Conservation (phyloP, 2,888 invertebrate genomes). For the Acronicta alni region DNA sequence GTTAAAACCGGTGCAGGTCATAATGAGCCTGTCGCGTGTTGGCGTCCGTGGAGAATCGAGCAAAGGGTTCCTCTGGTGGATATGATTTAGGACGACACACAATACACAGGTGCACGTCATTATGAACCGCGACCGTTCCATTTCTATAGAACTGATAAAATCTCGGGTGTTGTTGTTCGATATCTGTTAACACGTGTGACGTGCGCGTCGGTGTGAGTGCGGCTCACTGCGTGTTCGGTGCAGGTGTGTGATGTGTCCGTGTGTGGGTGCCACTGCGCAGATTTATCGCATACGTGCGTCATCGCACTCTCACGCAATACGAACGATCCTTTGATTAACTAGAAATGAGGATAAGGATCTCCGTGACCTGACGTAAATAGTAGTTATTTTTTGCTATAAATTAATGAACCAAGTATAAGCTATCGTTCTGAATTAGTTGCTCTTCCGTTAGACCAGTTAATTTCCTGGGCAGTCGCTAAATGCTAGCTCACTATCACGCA, state of each 20-base stretch:
- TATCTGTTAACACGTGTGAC: slow-evolving; percentile 23
- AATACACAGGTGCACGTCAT: slow-evolving; percentile 61
- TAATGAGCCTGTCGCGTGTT: slow-evolving; percentile 25
- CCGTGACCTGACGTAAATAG: slow-evolving; percentile 13
- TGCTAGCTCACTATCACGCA: no score
- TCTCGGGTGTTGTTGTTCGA: slow-evolving; percentile 31
- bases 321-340: slow-evolving; percentile 18
- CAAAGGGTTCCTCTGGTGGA: slow-evolving; percentile 62
- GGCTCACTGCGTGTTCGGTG: slow-evolving; percentile 6
- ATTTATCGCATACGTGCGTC: slow-evolving; percentile 37
- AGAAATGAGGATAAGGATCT: slow-evolving; percentile 26
- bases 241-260: not conserved
- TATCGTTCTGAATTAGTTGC: no score
- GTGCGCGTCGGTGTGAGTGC: slow-evolving; percentile 1
- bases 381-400: not conserved
- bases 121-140: slow-evolving; percentile 26
- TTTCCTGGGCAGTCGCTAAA: no score
- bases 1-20: slow-evolving; percentile 37
- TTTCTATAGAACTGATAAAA: slow-evolving; percentile 59
- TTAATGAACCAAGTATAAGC: not conserved
- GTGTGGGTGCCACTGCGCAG: slow-evolving; percentile 26
- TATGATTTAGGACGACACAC: slow-evolving; percentile 63
- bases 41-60: slow-evolving; percentile 62
- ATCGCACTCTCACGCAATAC: slow-evolving; percentile 7
- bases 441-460: no score